Percentiles rank a stretch among this genome's conserved stretches.
Conservation (phyloP, 2,797 vertebrate genomes). For the Trachurus trachurus region DNA sequence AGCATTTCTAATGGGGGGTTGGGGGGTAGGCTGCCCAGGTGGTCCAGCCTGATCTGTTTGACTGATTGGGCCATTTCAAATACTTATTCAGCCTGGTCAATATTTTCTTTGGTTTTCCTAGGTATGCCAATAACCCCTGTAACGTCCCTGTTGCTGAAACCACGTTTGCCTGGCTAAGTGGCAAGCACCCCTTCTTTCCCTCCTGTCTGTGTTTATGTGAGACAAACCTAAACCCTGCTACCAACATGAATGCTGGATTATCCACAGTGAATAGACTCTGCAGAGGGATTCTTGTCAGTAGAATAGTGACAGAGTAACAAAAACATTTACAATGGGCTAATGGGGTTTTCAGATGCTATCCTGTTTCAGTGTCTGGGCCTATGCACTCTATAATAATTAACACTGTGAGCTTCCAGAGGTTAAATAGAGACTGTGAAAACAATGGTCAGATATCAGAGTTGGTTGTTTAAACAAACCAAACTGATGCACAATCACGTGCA, state of each 20-base stretch:
- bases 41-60: slow-evolving; percentile 61
- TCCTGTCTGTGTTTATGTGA: slow-evolving; percentile 64
- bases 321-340: slow-evolving; percentile 58
- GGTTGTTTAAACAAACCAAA: slow-evolving; percentile 50
- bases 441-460: slow-evolving; percentile 42
- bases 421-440: slow-evolving; percentile 51
- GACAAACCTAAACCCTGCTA: slow-evolving; percentile 55
- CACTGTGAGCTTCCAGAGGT: slow-evolving; percentile 29
- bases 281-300: slow-evolving; percentile 44
- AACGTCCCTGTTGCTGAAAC: slow-evolving; percentile 47
- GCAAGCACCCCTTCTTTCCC: slow-evolving; percentile 19
- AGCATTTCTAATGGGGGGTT: slow-evolving; percentile 26
- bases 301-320: slow-evolving; percentile 39
- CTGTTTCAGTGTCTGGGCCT: slow-evolving; percentile 48
- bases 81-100: slow-evolving; percentile 65
- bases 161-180: slow-evolving; percentile 28
- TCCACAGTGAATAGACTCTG: slow-evolving; percentile 34
- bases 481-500: slow-evolving; percentile 35
- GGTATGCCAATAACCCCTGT: slow-evolving; percentile 26
- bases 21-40: slow-evolving; percentile 50
- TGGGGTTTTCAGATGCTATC: slow-evolving; percentile 37
- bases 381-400: slow-evolving; percentile 42
- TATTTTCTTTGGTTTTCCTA: slow-evolving; percentile 71
- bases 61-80: slow-evolving; percentile 61
- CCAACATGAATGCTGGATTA: slow-evolving; percentile 54